Percentiles rank a stretch among this genome's conserved stretches.
phyloP scores from a whole-genome alignment of 2,888 invertebrate species.

The Lymantria dispar region DNA sequence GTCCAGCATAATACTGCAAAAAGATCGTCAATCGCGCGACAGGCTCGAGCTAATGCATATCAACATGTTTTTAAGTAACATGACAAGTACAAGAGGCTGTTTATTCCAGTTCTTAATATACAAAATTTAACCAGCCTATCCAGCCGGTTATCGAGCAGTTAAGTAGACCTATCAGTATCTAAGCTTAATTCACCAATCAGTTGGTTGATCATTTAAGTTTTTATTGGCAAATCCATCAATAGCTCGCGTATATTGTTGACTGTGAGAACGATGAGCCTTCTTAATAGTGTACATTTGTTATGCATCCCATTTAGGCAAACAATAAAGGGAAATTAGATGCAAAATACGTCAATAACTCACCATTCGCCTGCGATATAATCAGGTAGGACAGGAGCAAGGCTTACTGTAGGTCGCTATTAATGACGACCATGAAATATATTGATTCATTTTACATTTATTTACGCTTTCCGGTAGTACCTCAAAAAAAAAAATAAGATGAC shows the following conservation, averaged over 20 bases:
- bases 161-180: too few species aligned
- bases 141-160: too few species aligned
- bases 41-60: too few species aligned
- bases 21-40: too few species aligned
- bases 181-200: too few species aligned
- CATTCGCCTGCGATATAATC: conserved; percentile 22
- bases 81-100: too few species aligned
- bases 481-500: conserved; percentile 41
- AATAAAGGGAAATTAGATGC: conserved; percentile 41
- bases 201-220: too few species aligned
- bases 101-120: too few species aligned
- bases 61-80: too few species aligned
- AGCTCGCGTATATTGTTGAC: neutral
- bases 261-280: neutral
- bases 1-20: too few species aligned
- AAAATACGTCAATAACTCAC: conserved; percentile 31
- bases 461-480: conserved; percentile 21
- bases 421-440: conserved; percentile 30
- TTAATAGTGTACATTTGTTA: neutral
- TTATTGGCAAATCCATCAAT: too few species aligned
- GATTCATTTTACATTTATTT: conserved; percentile 13
- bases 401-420: conserved; percentile 26
- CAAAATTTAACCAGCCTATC: too few species aligned
- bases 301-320: conserved; percentile 22
- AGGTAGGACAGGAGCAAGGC: conserved; percentile 34